Percentiles rank a stretch among this genome's conserved stretches.
Conservation (phyloP, 2,797 vertebrate genomes). For the Meriones psammophilus region DNA sequence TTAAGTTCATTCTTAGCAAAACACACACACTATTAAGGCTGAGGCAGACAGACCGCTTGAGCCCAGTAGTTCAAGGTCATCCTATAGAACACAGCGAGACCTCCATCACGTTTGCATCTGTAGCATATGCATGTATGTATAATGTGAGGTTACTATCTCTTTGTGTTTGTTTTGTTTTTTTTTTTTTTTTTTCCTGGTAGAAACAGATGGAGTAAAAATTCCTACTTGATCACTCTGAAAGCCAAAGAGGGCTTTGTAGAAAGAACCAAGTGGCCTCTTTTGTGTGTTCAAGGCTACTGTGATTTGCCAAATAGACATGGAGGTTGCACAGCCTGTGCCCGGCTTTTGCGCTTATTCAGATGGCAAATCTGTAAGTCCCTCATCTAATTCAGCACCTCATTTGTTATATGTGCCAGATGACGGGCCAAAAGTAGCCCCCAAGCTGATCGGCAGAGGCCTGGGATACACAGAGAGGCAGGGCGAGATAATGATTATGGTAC, state of each 20-base stretch:
- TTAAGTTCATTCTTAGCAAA: background rate
- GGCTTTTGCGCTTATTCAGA: background rate
- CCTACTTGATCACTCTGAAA: conserved; percentile 4
- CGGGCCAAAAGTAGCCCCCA: background rate
- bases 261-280: background rate
- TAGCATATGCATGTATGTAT: background rate
- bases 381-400: background rate
- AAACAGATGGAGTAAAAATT: conserved; percentile 2
- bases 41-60: background rate
- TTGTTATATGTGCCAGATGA: background rate
- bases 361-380: background rate
- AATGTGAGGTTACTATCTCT: background rate
- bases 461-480: background rate
- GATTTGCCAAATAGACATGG: background rate
- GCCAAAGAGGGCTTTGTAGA: background rate
- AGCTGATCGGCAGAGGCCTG: background rate
- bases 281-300: conserved; percentile 22
- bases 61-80: background rate
- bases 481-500: background rate
- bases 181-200: background rate
- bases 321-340: background rate
- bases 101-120: background rate
- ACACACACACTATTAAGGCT: background rate
- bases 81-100: background rate
- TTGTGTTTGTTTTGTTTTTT: background rate